Base-by-base conservation (phyloP, 2,888 invertebrate species). In the Celastrina argiolus region DNA sequence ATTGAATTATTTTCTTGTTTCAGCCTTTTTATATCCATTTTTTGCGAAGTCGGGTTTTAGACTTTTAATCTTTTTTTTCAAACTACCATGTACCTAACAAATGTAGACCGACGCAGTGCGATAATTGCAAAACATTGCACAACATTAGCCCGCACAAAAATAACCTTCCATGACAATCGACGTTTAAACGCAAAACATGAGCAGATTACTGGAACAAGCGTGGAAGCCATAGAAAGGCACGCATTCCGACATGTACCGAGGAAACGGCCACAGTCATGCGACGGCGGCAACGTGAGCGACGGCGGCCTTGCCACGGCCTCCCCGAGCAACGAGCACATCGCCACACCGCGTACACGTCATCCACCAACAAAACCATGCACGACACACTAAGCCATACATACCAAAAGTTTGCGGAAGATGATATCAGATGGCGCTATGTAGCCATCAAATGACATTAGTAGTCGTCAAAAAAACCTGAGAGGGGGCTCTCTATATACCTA, bases 241-340 rank as follows among this genome's bases (percentile, higher is more conserved):
- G 63, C 28, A 41, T 64, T 64, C 63, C 63, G 22, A 12, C 56
- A 36, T 18, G 63, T 56, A 56, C 41, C 7, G 63, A 26, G 56
- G 59, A 18, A 28, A 63, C 61, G 26, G 28, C 36, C 63, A 56
- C 56, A 67, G 66, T 67, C 66, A 65, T 59, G 45, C 66, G 65
- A 67, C 65, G 41, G 65, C 16, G 56, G 64, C 51, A 63, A 77
- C 74, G 75, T 77, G 78, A 81, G 75, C 77, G 79, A 79, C 77
- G 77, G 75, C 73, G 80, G 76, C 82, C 83, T 83, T 82, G 82
- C 73, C 75, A 69, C 73, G 77, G 76, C 78, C 78, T 78, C 75
- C 74, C 73, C 72, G 74, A 70, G 71, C 73, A 72, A 74, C 70
- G 31, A 42, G 42, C 16, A 34, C n/a, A n/a, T n/a, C 73, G 70